Evolutionary conservation across 2,797 vertebrate species (phyloP), one percentile per base, ranked within the genome.

Genomic region (Catharus ustulatus): DNA sequence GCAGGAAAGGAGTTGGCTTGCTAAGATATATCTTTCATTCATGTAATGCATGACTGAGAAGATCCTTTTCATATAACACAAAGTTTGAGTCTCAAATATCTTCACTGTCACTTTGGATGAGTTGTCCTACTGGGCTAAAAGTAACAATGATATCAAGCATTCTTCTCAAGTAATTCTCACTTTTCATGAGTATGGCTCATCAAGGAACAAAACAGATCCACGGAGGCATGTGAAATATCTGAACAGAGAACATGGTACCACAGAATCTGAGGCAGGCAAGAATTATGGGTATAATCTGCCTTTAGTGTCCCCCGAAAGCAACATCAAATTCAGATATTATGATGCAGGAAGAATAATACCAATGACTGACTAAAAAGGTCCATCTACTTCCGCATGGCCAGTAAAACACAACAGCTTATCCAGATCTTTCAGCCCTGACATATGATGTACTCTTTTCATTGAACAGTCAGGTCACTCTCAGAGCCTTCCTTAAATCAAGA

Each of bases 241-340:
- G 46, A 89, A 73, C 23, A 87, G 58, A 75, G 63, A 73, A 76
- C 0, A 1, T 16, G 11, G 43, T 58, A 79, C 12, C 27, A 55
- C 30, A 84, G 58, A 81, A 78, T 71, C 66, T 75, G 66, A 62
- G 49, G 24, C 48, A 91, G 36, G 20, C 34, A 90, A 74, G 95
- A 90, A 38, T 73, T 88, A 86, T 48, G 23, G 45, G 36, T 61
- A 52, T 66, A 78, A 93, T 93, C 72, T 84, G 73, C 55, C 66
- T 63, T 75, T 42, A 90, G 77, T 23, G 36, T 79, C 36, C 77
- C 62, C 51, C 45, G 20, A 84, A 91, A 94, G 69, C 22, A 90
- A 88, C 51, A 93, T 64, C 42, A 78, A 81, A 90, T 88, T 94
- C 83, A 94, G 93, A 81, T 82, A 91, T 57, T 45, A 67, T 62